Evolutionary conservation across 2,797 vertebrate genomes (phyloP).

Genomic region (Semotilus atromaculatus): DNA sequence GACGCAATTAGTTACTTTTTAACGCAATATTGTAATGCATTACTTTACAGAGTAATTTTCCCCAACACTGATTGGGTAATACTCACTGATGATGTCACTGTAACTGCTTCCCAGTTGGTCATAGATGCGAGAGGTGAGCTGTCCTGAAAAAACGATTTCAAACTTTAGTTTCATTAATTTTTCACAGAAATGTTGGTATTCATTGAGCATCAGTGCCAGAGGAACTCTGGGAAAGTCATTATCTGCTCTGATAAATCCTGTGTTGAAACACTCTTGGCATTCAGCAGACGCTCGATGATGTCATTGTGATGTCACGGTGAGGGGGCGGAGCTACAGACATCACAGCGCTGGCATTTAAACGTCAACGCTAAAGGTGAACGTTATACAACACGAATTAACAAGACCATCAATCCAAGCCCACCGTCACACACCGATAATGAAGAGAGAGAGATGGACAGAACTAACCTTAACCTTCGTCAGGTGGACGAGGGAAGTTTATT

Average conservation of each 20-base stretch:
- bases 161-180: background rate
- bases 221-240: constrained; percentile 12
- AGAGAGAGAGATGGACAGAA: background rate
- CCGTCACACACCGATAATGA: background rate
- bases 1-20: too few species aligned
- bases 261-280: background rate
- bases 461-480: too few species aligned
- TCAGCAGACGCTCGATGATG: background rate
- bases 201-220: background rate
- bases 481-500: too few species aligned
- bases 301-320: background rate
- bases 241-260: background rate
- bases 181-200: too few species aligned
- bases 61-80: too few species aligned
- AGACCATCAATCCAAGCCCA: background rate
- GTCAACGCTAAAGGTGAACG: background rate
- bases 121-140: constrained; percentile 20
- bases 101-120: constrained; percentile 49
- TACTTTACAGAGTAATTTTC: too few species aligned
- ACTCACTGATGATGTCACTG: constrained; percentile 27
- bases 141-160: constrained; percentile 25
- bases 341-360: background rate
- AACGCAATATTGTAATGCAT: too few species aligned
- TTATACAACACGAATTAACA: background rate
- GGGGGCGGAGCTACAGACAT: background rate